Percentiles rank a stretch among this genome's conserved stretches.
These are phyloP conservation scores for Tyrophagus putrescentiae DNA, from an alignment of 1,140 invertebrate genomes.

Conservation along the genomic window DNA sequence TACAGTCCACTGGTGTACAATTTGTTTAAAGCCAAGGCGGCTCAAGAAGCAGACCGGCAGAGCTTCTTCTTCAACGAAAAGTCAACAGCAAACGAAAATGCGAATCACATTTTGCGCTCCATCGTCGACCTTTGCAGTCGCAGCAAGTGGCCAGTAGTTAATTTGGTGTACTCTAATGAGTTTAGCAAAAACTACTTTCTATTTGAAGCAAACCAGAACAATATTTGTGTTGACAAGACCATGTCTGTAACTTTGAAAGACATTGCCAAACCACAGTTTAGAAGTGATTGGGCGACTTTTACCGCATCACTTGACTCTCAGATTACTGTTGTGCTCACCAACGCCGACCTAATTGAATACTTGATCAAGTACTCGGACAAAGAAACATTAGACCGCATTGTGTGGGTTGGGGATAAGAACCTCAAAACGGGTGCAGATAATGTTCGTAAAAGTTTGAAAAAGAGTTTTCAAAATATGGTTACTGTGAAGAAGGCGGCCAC, in stretches of 20 bases:
- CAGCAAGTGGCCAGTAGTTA: conserved; percentile 9
- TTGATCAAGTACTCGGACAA: conserved; percentile 10
- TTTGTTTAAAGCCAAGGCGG: neutral
- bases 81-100: neutral
- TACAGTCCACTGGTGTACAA: conserved; percentile 12
- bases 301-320: neutral
- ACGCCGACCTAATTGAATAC: neutral
- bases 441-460: neutral
- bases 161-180: conserved; percentile 15
- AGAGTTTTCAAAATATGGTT: too few species aligned
- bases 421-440: neutral
- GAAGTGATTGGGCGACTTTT: neutral
- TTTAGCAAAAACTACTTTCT: conserved; percentile 7
- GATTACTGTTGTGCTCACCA: neutral
- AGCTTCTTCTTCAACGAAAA: conserved; percentile 14
- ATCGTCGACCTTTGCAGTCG: conserved; percentile 2
- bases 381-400: neutral
- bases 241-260: conserved; percentile 4
- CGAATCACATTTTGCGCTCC: neutral
- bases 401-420: conserved; percentile 10
- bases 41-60: conserved; percentile 1
- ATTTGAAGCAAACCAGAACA: conserved; percentile 15
- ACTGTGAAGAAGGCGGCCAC: neutral
- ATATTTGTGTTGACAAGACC: conserved; percentile 16
- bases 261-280: neutral